phyloP scores from a whole-genome alignment of 2,113 vertebrate genomes.

The Ammodytes dubius region DNA sequence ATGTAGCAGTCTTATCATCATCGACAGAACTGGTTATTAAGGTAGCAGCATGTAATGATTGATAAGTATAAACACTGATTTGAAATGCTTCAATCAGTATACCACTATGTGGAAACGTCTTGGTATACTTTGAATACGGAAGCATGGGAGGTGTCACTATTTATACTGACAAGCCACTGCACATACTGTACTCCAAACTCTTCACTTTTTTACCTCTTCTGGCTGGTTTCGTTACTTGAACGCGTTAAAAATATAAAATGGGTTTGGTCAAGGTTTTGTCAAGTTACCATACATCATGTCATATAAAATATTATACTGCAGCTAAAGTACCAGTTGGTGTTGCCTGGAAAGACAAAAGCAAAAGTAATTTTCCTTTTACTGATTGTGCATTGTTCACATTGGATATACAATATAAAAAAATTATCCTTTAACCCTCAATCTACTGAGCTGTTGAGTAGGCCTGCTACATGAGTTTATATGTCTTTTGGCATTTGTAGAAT shows the following conservation, averaged over 20 bases:
- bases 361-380: neutral
- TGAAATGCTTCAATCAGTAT: neutral
- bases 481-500: neutral
- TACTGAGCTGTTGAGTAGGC: neutral
- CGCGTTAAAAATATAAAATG: neutral
- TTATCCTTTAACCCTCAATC: neutral
- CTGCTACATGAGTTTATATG: neutral
- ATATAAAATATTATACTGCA: neutral
- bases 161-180: slow-evolving; percentile 36
- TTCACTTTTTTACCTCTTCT: neutral
- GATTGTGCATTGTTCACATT: neutral
- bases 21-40: too few species aligned
- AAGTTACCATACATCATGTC: neutral
- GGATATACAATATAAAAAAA: neutral
- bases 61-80: slow-evolving; percentile 12
- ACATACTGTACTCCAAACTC: slow-evolving; percentile 14
- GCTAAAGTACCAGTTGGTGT: neutral
- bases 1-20: neutral
- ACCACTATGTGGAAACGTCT: slow-evolving; percentile 1
- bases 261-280: neutral
- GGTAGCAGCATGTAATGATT: neutral
- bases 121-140: slow-evolving; percentile 24
- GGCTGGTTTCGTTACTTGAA: neutral
- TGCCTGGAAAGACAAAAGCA: neutral
- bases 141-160: slow-evolving; percentile 62